These are phyloP conservation scores for Trypoxylon attenuatum DNA, from an alignment of 2,888 invertebrate genomes.

Conservation along the genomic window DNA sequence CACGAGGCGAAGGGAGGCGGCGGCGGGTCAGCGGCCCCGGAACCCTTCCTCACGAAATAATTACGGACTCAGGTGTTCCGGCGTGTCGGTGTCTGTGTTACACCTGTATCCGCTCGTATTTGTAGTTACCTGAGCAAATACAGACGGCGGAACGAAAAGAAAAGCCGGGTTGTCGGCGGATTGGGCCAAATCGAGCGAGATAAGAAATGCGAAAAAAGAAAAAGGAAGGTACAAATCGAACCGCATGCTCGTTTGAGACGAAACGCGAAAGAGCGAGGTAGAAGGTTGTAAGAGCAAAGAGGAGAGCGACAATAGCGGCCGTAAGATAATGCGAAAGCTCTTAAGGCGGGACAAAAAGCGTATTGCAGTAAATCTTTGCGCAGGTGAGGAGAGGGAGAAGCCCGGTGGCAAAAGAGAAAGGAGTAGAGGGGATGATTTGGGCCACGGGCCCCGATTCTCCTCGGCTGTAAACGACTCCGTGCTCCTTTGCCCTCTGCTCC, in stretches of 20 bases:
- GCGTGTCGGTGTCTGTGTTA: slow-evolving; percentile 43
- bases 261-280: slow-evolving; percentile 29
- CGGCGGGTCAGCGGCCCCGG: not conserved
- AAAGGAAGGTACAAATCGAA: slow-evolving; percentile 38
- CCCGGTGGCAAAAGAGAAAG: slow-evolving; percentile 15
- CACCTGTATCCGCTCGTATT: slow-evolving; percentile 58
- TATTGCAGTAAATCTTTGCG: slow-evolving; percentile 56
- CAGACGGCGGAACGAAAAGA: slow-evolving; percentile 10
- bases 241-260: too few relatives aligned
- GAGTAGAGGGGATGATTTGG: slow-evolving; percentile 50
- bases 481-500: slow-evolving; percentile 1
- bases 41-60: slow-evolving; percentile 39
- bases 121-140: slow-evolving; percentile 53
- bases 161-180: slow-evolving; percentile 6
- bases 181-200: not conserved
- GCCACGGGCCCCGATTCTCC: slow-evolving; percentile 63
- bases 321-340: slow-evolving; percentile 56
- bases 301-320: slow-evolving; percentile 41
- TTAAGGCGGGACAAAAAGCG: slow-evolving; percentile 56
- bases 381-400: slow-evolving; percentile 46
- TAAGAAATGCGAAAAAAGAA: not conserved
- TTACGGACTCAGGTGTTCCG: slow-evolving; percentile 54
- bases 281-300: not conserved
- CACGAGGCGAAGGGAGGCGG: not conserved
- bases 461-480: slow-evolving; percentile 59